Conservation (phyloP, 2,797 vertebrate species). For the Enteromius afrohamiltoni region DNA sequence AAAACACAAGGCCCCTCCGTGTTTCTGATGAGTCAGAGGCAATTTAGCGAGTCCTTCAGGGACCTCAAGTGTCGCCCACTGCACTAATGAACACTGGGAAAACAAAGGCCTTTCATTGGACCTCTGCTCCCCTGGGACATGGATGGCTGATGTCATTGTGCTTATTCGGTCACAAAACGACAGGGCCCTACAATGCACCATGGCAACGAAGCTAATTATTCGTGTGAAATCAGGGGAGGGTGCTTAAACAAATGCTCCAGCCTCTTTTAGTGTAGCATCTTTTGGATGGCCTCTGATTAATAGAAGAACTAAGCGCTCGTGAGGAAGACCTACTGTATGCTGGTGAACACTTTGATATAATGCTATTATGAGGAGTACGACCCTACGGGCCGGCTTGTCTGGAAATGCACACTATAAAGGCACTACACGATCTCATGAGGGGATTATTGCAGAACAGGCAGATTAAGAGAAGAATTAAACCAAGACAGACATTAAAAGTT, state of each 20-base stretch:
- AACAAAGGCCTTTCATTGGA: slow-evolving; percentile 65
- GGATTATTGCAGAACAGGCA: slow-evolving; percentile 37
- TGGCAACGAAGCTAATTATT: slow-evolving; percentile 64
- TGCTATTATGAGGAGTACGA: slow-evolving; percentile 37
- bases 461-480: slow-evolving; percentile 10
- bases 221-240: slow-evolving; percentile 49
- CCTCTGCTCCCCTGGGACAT: slow-evolving; percentile 56
- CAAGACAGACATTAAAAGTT: neutral
- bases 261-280: slow-evolving; percentile 34
- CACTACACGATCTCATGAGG: slow-evolving; percentile 34
- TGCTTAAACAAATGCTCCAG: slow-evolving; percentile 54
- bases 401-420: slow-evolving; percentile 50
- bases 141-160: slow-evolving; percentile 66
- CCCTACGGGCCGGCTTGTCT: slow-evolving; percentile 20
- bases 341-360: slow-evolving; percentile 41
- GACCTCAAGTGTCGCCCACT: slow-evolving; percentile 60
- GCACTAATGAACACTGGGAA: slow-evolving; percentile 67
- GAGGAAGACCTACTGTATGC: slow-evolving; percentile 28
- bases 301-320: slow-evolving; percentile 4
- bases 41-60: slow-evolving; percentile 56
- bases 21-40: slow-evolving; percentile 56
- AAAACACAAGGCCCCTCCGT: slow-evolving; percentile 48
- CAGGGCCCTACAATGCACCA: slow-evolving; percentile 51
- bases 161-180: slow-evolving; percentile 58
- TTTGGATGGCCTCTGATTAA: slow-evolving; percentile 27